Base-by-base conservation (phyloP, 2,888 invertebrate genomes). In the Platycnemis pennipes region DNA sequence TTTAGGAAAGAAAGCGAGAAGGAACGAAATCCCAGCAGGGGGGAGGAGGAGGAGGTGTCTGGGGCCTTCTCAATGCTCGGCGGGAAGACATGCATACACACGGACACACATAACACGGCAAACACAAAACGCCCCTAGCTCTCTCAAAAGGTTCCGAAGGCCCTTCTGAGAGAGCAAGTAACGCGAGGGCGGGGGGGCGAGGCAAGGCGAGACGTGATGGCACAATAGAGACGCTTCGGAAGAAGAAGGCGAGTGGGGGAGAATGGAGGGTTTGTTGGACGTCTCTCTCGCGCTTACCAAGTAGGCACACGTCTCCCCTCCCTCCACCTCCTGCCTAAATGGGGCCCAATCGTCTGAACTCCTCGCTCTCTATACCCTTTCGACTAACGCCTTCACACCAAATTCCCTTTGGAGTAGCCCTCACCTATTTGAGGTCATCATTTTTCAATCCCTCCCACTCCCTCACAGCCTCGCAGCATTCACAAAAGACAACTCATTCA, bases 171-270 rank as follows among this genome's bases (percentile, higher is more conserved):
- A 19, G 49, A 49, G 69, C 7, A 31, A 77, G 26, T 19, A n/a
- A 26, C 31, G 77, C 45, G 87, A 26, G 87, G 46, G 87, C 7
- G 37, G 46, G 45, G 88, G 46, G 42, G 31, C 37, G 49, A 46
- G 88, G 46, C n/a, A 46, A 11, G 46, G 88, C n/a, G 46, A 46
- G 86, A 86, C 42, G 44, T 45, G 46, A 26, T 46, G 87, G 87
- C 46, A 87, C 87, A 87, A 87, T 46, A 13, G 87, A 87, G 87
- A 22, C 87, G 87, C 87, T 87, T 13, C 77, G 37, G 77, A 13
- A n/a, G 46, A 44, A 46, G 87, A 46, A 87, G 19, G n/a, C 22
- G 86, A 86, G 86, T 19, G 46, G 2, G 37, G 86, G 44, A 5
- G 86, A 44, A 22, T 16, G 45, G n/a, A 46, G 13, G 44, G 26